Conservation (phyloP, 2,113 vertebrate species). For the Aegypius monachus region DNA sequence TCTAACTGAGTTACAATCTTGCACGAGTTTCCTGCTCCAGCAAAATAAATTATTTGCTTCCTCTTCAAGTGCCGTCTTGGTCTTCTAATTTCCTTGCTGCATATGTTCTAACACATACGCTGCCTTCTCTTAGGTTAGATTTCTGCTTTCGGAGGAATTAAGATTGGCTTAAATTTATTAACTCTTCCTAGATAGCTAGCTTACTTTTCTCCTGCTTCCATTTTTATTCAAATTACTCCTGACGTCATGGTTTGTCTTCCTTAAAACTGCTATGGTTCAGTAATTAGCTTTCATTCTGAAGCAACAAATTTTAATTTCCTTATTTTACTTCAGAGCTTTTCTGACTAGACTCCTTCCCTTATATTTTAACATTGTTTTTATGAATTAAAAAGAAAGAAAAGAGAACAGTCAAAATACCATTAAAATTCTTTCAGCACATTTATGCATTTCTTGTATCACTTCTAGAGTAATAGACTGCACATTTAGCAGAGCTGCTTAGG, state of each 20-base stretch:
- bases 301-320: background rate
- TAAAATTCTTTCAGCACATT: background rate
- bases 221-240: constrained; percentile 12
- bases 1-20: background rate
- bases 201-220: background rate
- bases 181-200: background rate
- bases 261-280: background rate
- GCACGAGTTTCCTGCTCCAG: background rate
- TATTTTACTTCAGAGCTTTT: background rate
- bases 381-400: background rate
- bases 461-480: background rate
- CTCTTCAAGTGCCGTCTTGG: background rate
- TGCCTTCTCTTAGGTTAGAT: background rate
- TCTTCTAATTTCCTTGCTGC: background rate
- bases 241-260: background rate
- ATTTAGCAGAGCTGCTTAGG: background rate
- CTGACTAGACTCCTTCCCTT: background rate
- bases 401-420: background rate
- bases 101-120: background rate
- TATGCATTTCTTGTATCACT: background rate
- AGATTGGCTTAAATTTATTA: background rate
- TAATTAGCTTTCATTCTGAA: constrained; percentile 5
- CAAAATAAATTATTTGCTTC: background rate
- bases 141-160: background rate
- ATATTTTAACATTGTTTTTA: background rate